These are phyloP conservation scores for Drosophila basisetae DNA, from an alignment of 2,888 invertebrate species.

Conservation along the genomic window DNA sequence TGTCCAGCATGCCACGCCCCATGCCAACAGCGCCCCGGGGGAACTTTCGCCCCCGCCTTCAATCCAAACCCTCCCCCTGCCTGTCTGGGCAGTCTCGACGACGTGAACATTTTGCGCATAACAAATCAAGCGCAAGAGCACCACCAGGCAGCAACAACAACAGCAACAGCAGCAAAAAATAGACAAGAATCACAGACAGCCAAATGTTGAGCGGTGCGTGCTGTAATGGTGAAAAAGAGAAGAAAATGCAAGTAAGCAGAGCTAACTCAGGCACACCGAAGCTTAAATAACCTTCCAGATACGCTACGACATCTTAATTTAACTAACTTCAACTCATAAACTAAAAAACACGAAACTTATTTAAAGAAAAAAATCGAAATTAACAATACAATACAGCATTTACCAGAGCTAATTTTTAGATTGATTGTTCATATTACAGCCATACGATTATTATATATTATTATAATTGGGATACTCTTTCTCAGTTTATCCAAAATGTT, in stretches of 20 bases:
- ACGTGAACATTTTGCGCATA: slow-evolving; percentile 82
- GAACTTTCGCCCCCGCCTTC: neutral
- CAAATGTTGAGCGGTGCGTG: slow-evolving; percentile 76
- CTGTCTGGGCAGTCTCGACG: slow-evolving; percentile 73
- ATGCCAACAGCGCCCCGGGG: slow-evolving; percentile 12
- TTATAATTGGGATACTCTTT: too few species aligned
- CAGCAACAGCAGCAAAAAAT: slow-evolving; percentile 20
- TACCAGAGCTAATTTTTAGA: neutral
- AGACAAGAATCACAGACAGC: slow-evolving; percentile 73
- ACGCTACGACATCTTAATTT: neutral
- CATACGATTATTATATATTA: too few species aligned
- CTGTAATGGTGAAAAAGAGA: slow-evolving; percentile 63
- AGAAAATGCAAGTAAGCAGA: slow-evolving; percentile 2
- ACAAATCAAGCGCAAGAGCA: slow-evolving; percentile 77
- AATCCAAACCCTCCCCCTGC: neutral
- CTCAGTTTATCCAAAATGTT: neutral
- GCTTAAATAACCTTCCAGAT: slow-evolving; percentile 29
- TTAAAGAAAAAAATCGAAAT: too few species aligned
- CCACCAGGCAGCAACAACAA: slow-evolving; percentile 1
- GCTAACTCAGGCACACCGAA: neutral
- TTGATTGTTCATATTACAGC: too few species aligned
- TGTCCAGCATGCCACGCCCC: slow-evolving; percentile 72
- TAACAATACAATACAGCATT: too few species aligned
- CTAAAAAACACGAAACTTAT: neutral
- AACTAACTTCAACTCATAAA: neutral